phyloP scores from a whole-genome alignment of 2,797 vertebrate genomes.

The Picus viridis region DNA sequence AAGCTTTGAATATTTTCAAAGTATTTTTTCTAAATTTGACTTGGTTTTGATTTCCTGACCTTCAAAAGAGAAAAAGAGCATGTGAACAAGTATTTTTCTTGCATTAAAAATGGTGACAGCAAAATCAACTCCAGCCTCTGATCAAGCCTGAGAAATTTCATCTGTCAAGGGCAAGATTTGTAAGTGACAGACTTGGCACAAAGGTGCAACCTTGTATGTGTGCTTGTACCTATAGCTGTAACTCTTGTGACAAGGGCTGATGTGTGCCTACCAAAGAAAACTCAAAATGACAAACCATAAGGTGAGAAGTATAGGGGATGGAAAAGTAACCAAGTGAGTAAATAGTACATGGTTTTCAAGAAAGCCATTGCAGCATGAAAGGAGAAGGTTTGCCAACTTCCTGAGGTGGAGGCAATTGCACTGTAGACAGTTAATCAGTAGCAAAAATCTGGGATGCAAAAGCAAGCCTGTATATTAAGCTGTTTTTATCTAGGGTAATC shows the following conservation, averaged over 20 bases:
- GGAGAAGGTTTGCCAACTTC: background rate
- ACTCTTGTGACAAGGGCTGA: background rate
- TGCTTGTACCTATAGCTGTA: background rate
- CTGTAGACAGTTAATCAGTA: background rate
- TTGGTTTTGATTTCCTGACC: background rate
- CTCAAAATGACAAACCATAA: background rate
- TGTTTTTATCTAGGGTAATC: background rate
- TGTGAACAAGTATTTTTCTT: background rate
- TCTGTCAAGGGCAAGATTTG: background rate
- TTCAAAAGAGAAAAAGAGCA: background rate
- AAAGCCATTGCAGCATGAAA: background rate
- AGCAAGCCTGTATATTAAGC: accelerated
- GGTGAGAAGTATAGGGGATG: background rate
- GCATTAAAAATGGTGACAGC: background rate
- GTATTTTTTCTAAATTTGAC: background rate
- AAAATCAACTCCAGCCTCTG: background rate
- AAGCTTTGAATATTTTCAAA: background rate
- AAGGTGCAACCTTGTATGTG: background rate
- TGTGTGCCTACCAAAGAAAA: background rate
- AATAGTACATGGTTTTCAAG: background rate
- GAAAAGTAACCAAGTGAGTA: background rate
- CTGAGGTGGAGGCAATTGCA: background rate
- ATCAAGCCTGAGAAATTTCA: background rate
- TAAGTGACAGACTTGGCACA: background rate
- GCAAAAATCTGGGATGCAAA: background rate